These are phyloP conservation scores for Alouatta palliata DNA, from an alignment of 2,113 vertebrate genomes.

Conservation along the genomic window DNA sequence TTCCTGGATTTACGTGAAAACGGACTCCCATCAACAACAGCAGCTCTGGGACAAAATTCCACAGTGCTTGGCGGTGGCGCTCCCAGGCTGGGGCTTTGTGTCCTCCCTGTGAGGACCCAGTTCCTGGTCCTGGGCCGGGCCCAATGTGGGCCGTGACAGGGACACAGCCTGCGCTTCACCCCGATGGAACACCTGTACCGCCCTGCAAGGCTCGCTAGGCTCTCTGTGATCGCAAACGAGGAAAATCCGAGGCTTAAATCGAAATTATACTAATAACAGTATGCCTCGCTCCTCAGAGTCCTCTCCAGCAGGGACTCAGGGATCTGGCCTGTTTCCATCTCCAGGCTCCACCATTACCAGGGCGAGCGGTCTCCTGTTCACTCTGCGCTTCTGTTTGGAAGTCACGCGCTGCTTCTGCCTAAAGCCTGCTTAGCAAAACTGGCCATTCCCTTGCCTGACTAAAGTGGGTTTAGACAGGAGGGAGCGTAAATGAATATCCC, in stretches of 20 bases:
- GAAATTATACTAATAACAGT: accelerated
- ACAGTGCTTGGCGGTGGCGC: accelerated
- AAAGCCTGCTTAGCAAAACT: background rate
- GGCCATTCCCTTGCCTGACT: background rate
- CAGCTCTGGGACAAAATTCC: background rate
- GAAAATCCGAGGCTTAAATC: background rate
- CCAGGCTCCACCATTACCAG: accelerated
- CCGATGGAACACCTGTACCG: too few relatives aligned
- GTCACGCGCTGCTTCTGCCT: background rate
- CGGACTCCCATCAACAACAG: background rate
- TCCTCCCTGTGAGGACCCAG: background rate
- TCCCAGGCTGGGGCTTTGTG: background rate
- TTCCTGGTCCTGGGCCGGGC: background rate
- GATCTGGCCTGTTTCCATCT: background rate
- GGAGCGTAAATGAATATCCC: background rate
- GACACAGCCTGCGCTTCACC: accelerated
- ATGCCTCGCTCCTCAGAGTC: background rate
- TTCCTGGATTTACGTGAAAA: background rate
- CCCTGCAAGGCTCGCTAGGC: background rate
- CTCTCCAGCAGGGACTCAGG: too few relatives aligned
- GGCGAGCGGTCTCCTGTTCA: accelerated
- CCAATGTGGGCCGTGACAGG: accelerated
- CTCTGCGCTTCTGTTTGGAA: background rate
- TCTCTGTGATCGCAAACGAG: background rate
- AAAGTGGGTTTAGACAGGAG: background rate